Base-by-base conservation (phyloP, 2,113 vertebrate species). In the Penelope pileata region DNA sequence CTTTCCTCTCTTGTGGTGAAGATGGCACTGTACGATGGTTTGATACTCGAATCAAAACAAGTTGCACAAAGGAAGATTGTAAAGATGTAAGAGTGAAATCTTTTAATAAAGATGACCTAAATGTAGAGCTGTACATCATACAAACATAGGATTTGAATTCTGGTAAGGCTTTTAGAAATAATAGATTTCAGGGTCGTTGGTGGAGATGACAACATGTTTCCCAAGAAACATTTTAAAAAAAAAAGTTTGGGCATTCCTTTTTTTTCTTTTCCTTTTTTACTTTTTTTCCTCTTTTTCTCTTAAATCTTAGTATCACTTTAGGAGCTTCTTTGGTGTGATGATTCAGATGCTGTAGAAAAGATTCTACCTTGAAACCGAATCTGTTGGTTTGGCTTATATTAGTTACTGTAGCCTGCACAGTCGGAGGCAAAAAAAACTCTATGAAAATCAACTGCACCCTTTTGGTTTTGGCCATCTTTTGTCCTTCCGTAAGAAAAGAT, bases 21-120 rank as follows among this genome's bases (percentile, higher is more conserved):
- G 99, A 99, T 87, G 99, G 99, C 91, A 99, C 99, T 6, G 99
- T 99, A 70, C 97, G 99, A 90, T 99, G 99, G 99, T 99, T 99
- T 96, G 99, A 99, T 97, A 98, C 99, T 47, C 98, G 99, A 96
- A 99, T 98, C 81, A 99, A 99, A 98, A 99, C 99, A 16, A 99
- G 99, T 97, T 99, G 99, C 97, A 99, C 98, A 64, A 99, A 99
- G 97, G 99, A 99, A 98, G 99, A 99, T 96, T 99, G 99, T 97
- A 99, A 99, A 99, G 99, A 99, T 97, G 99, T 99, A 99, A 97
- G 99, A 94, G 77, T 94, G 26, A 91, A 88, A 79, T 83, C 85
- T 94, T 94, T 92, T 91, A 88, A 80, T 89, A 94, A 85, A 78
- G 56, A 83, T 92, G 67, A 68, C 48, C 83, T 91, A 91, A 93